These are phyloP conservation scores for Tachypleus tridentatus DNA, from an alignment of 1,140 invertebrate genomes.

Conservation along the genomic window DNA sequence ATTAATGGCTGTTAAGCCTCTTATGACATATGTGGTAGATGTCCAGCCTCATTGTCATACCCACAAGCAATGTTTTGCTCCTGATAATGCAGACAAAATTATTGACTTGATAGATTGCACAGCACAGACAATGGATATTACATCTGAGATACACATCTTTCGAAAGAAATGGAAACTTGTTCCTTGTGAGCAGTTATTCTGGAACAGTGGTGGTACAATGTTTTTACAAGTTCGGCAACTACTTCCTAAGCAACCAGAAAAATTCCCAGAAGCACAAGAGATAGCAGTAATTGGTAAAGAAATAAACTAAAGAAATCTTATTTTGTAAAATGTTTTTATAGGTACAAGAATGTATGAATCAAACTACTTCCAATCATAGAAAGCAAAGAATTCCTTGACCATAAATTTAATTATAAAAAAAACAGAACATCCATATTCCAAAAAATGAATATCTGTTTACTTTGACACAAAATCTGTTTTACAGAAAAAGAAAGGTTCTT, in stretches of 20 bases:
- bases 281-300: slow-evolving; percentile 29
- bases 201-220: background rate
- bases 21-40: no score
- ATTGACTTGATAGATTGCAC: background rate
- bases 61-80: no score
- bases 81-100: background rate
- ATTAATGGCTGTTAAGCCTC: slow-evolving; percentile 16
- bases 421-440: no score
- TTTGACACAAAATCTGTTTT: no score
- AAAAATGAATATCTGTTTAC: no score
- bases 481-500: no score
- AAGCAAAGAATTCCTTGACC: no score
- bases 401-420: no score
- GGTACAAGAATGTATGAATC: slow-evolving; percentile 11
- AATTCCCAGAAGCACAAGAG: slow-evolving; percentile 25
- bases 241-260: slow-evolving; percentile 27
- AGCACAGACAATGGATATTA: background rate
- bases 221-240: slow-evolving; percentile 15
- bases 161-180: background rate
- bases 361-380: slow-evolving; percentile 8
- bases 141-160: background rate
- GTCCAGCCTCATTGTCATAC: no score
- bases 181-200: background rate
- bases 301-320: slow-evolving; percentile 1
- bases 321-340: background rate